Conservation (phyloP, 2,113 vertebrate species). For the Ovibos moschatus region DNA sequence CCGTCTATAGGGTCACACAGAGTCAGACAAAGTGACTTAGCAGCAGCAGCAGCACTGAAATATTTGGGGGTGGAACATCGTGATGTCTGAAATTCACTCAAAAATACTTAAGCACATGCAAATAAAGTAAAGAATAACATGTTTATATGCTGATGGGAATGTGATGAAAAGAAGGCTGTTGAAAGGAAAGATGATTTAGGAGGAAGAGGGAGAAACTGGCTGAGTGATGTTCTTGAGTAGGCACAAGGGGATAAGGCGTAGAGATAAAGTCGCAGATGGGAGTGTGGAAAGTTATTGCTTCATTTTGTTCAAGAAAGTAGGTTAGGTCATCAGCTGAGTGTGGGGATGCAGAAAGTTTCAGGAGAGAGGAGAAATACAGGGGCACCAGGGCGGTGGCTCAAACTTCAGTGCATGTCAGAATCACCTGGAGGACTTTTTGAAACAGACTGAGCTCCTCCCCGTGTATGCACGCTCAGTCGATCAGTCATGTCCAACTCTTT, state of each 20-base stretch:
- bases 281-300: not conserved
- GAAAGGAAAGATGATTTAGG: not conserved
- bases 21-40: too few relatives aligned
- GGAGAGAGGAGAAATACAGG: not conserved
- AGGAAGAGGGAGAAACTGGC: not conserved
- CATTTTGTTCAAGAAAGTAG: not conserved
- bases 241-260: not conserved
- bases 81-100: not conserved
- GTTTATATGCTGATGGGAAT: not conserved
- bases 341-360: not conserved
- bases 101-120: not conserved
- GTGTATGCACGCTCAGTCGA: rapidly evolving
- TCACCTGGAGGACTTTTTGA: not conserved
- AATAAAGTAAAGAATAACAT: not conserved
- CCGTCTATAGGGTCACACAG: too few relatives aligned
- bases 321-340: not conserved
- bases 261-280: not conserved
- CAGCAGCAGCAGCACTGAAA: not conserved
- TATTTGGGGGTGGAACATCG: not conserved
- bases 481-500: not conserved
- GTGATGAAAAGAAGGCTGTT: not conserved
- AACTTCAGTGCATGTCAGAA: not conserved
- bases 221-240: not conserved
- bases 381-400: not conserved
- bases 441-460: not conserved